Conservation (phyloP, 2,888 invertebrate genomes). For the Drosophila anceps region DNA sequence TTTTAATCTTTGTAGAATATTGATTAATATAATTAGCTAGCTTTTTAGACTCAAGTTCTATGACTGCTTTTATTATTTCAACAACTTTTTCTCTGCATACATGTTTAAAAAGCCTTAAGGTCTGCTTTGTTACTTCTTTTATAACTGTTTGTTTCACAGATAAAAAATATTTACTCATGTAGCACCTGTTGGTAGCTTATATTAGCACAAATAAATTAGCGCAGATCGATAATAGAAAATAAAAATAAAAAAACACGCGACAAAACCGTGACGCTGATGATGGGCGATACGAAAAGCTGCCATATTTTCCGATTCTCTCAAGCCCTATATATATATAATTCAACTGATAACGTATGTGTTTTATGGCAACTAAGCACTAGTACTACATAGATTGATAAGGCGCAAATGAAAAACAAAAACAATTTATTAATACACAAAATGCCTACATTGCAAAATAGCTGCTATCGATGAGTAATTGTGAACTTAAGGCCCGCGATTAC, state of each 20-base stretch:
- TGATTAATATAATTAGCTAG: constrained; percentile 16
- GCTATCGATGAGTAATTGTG: constrained; percentile 40
- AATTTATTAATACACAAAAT: constrained; percentile 14
- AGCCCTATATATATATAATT: constrained; percentile 16
- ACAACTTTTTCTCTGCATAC: background rate
- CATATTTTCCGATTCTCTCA: constrained; percentile 15
- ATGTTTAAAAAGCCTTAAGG: no score
- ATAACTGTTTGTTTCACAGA: background rate
- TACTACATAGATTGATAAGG: constrained; percentile 44
- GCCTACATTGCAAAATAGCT: constrained; percentile 19
- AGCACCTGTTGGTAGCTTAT: background rate
- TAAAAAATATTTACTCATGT: background rate
- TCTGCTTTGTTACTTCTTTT: background rate
- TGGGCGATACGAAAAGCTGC: constrained; percentile 14
- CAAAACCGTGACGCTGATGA: constrained; percentile 56
- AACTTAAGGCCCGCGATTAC: constrained; percentile 5
- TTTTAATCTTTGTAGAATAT: constrained; percentile 2
- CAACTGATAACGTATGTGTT: constrained; percentile 27
- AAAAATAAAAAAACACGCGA: constrained; percentile 43
- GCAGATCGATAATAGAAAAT: constrained; percentile 1
- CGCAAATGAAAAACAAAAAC: constrained; percentile 3
- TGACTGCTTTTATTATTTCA: background rate
- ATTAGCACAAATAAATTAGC: background rate
- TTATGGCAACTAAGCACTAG: constrained; percentile 8
- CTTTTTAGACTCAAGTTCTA: background rate